Percentiles rank a stretch among this genome's conserved stretches.
Conservation (phyloP, 2,888 invertebrate species). For the Amphipyra tragopoginis region DNA sequence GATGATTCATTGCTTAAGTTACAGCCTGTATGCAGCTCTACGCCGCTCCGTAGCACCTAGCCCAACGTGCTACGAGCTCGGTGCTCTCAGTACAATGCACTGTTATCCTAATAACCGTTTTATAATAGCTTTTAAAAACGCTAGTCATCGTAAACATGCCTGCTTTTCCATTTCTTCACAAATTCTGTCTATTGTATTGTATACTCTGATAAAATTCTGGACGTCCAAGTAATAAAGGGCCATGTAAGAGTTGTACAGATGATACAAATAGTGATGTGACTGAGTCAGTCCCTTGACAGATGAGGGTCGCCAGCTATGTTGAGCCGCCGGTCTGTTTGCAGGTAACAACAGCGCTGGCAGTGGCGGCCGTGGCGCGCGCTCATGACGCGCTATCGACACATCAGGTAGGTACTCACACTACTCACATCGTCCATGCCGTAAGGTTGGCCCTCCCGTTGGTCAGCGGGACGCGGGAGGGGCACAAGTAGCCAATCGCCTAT, state of each 20-base stretch:
- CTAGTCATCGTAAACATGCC: too few species aligned
- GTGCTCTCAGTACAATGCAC: neutral
- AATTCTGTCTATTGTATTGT: neutral
- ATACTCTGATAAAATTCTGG: too few species aligned
- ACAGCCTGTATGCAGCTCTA: too few species aligned
- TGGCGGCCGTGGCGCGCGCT: conserved; percentile 59
- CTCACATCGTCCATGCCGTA: neutral
- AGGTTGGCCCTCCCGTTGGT: too few species aligned
- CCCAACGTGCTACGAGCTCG: neutral
- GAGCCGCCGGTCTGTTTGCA: conserved; percentile 70
- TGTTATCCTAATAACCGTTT: neutral
- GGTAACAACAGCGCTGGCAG: conserved; percentile 63
- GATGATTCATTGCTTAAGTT: too few species aligned
- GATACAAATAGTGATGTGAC: neutral
- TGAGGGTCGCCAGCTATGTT: conserved; percentile 36
- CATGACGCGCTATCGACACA: conserved; percentile 76
- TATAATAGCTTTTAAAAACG: too few species aligned
- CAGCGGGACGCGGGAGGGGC: too few species aligned
- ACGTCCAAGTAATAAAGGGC: neutral
- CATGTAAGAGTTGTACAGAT: neutral
- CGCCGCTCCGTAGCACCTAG: too few species aligned
- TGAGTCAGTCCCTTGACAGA: neutral
- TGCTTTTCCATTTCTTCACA: neutral
- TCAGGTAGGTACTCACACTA: too few species aligned
- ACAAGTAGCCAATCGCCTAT: too few species aligned